Percentiles rank a stretch among this genome's conserved stretches.
phyloP scores from a whole-genome alignment of 2,797 vertebrate genomes.

The Sebastolobus alascanus region DNA sequence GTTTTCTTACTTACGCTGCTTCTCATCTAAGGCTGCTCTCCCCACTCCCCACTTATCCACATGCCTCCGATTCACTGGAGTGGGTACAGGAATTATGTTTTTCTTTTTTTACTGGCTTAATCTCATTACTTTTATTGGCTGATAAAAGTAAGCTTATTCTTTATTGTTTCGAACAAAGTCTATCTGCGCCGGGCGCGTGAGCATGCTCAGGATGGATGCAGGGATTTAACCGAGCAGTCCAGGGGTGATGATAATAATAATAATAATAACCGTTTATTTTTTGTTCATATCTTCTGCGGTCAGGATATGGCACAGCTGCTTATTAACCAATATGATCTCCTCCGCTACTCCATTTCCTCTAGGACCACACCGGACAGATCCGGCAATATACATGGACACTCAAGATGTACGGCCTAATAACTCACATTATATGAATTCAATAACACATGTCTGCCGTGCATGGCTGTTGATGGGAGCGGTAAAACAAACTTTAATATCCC shows the following conservation, averaged over 20 bases:
- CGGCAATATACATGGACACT: conserved; percentile 68
- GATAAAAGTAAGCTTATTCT: conserved; percentile 68
- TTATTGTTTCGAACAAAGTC: conserved; percentile 65
- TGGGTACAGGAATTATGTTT: conserved; percentile 53
- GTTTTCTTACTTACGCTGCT: conserved; percentile 64
- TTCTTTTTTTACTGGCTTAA: conserved; percentile 52
- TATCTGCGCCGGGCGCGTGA: conserved; percentile 33
- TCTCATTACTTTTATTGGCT: conserved; percentile 74
- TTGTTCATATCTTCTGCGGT: conserved; percentile 49
- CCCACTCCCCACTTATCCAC: conserved; percentile 50
- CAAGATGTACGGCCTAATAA: conserved; percentile 78
- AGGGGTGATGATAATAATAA: conserved; percentile 50
- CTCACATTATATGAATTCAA: conserved; percentile 81
- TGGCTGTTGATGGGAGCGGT: conserved; percentile 72
- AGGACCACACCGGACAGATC: conserved; percentile 63
- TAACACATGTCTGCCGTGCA: conserved; percentile 70
- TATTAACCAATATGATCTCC: conserved; percentile 71
- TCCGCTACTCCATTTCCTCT: conserved; percentile 65
- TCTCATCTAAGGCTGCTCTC: conserved; percentile 59
- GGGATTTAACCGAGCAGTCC: conserved; percentile 34
- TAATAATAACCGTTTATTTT: conserved; percentile 39
- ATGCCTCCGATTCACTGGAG: conserved; percentile 68
- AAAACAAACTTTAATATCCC: conserved; percentile 83
- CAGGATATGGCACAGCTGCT: conserved; percentile 61
- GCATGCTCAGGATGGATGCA: conserved; percentile 26